Evolutionary conservation across 2,797 vertebrate species (phyloP).

Genomic region (Dicrostonyx torquatus): DNA sequence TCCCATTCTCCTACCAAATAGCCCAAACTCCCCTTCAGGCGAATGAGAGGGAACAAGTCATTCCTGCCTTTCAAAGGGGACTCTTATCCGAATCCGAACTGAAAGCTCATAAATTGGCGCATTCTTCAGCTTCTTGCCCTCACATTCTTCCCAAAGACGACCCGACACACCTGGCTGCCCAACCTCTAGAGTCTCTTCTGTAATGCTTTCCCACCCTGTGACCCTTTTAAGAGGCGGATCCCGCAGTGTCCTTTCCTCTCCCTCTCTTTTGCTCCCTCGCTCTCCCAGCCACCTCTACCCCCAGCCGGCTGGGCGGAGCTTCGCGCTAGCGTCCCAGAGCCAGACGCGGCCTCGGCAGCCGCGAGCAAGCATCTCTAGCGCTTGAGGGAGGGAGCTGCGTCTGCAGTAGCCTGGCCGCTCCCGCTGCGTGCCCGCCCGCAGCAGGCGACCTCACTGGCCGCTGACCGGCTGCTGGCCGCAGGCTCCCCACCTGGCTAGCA

Average conservation of each 20-base stretch:
- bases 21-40: neutral
- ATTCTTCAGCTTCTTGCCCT: neutral
- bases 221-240: constrained; percentile 82
- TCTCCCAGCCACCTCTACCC: constrained; percentile 76
- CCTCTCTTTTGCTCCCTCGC: neutral
- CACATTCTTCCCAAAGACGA: neutral
- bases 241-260: constrained; percentile 78
- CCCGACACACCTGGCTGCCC: constrained; percentile 59
- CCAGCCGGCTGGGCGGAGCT: constrained; percentile 75
- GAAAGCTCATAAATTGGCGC: neutral
- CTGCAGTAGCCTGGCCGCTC: constrained; percentile 7
- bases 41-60: neutral
- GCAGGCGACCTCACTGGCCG: neutral
- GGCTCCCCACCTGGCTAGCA: constrained; percentile 52
- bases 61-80: neutral
- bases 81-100: neutral
- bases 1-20: constrained; percentile 26
- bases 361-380: neutral
- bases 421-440: neutral
- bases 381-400: neutral
- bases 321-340: constrained; percentile 56
- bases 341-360: constrained; percentile 39
- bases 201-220: constrained; percentile 33
- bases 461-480: neutral
- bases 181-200: neutral